Evolutionary conservation across 2,888 invertebrate species (phyloP), one percentile per base, ranked within the genome.

Genomic region (Cerceris ruficornis): DNA sequence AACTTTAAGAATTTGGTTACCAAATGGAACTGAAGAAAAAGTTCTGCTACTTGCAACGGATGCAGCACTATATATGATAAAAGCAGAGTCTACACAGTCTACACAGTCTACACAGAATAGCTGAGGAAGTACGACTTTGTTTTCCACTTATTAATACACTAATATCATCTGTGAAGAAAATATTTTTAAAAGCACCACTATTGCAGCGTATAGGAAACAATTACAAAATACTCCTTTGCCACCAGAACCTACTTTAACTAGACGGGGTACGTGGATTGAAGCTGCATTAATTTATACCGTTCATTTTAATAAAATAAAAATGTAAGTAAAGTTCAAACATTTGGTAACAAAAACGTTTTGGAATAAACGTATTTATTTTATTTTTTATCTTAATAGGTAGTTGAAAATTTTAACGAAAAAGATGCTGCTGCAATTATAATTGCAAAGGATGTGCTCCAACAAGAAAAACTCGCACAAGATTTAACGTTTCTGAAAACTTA

Each of bases 231-330:
- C 85, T 13, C 76, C 81, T 52, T 70, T 90, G 64, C 89, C 90
- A 6, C 89, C 88, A 50, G 79, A 88, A 71, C 86, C 90, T 58
- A 84, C 89, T 46, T 42, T 89, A 41, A 89, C 89, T 14, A 70
- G 88, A 17, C 90, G 90, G 89, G 87, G 88, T 46, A 89, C 88
- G 11, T 89, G 90, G 89, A 65, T 91, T 8, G 67, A 86, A 8
- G 86, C 89, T 0, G 85, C 85, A n/a, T 71, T 77, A 7, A 91
- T 65, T 54, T 65, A 55, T 55, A 17, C 55, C 5, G 55, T 15
- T 6, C 17, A 55, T 6, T 15, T 55, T 6, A 7, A 55, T 6
- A 55, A 15, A 5, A 55, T 55, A 55, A 15, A 11, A 6, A 55
- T 6, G 55, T 55, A 50, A 50, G 43, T 9, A 43, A 43, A 43